Conservation (phyloP, 2,797 vertebrate genomes). For the Pseudomugil gertrudae region DNA sequence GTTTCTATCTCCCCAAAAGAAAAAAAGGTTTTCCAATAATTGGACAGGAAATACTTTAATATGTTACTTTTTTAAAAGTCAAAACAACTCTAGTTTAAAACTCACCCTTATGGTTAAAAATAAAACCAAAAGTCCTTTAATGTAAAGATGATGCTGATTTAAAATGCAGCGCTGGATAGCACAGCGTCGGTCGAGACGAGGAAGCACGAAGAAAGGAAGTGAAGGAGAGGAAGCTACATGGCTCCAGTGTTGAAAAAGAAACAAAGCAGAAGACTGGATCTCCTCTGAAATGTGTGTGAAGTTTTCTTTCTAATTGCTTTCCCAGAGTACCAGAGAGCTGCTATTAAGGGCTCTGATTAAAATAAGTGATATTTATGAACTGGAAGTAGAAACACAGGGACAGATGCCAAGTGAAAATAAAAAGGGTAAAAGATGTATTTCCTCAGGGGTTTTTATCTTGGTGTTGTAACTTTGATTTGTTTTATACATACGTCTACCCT, state of each 20-base stretch:
- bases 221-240: constrained; percentile 16
- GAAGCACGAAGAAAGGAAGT: constrained; percentile 50
- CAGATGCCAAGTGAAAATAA: background rate
- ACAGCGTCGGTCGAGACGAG: constrained; percentile 12
- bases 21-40: background rate
- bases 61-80: background rate
- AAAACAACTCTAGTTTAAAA: background rate
- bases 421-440: background rate
- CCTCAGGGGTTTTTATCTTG: background rate
- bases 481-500: background rate
- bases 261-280: background rate
- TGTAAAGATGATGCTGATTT: constrained; percentile 1
- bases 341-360: constrained; percentile 22
- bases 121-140: background rate
- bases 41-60: background rate
- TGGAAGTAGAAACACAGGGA: background rate
- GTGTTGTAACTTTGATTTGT: background rate
- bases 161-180: background rate
- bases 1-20: background rate
- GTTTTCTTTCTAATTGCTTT: constrained; percentile 7
- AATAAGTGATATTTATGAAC: constrained; percentile 13
- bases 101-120: background rate
- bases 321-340: background rate
- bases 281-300: constrained; percentile 11
- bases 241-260: background rate